Evolutionary conservation across 1,140 invertebrate genomes (phyloP), one percentile per base, ranked within the genome.

Genomic region (Tetragonula clypearis): DNA sequence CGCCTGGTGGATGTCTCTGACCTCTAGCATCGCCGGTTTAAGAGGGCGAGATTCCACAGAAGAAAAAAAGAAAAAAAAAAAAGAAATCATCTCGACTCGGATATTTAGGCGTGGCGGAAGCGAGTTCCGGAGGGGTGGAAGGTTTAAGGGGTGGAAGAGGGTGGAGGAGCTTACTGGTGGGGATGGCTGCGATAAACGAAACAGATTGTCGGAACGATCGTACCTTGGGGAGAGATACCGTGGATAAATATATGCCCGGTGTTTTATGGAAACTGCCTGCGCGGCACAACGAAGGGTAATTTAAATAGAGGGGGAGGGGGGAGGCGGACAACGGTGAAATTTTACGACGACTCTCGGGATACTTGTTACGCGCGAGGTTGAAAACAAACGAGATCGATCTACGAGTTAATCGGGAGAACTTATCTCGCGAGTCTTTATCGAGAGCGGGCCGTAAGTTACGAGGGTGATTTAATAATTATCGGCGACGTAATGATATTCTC

Each of bases 21-120:
- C 26, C 53, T 66, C 56, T 5, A 26, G 5, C 65, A 30, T 66
- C 65, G 26, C 14, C 26, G 74, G 19, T 87, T 80, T 65, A 65
- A 81, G 76, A 66, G 78, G 55, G 55, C 58, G 85, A 72, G 69
- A 81, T 56, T 56, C 65, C 76, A 84, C 56, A 21, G 53, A 41
- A 53, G 12, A 26, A 62, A 21, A 19, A 76, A 11, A 30, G 35
- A 26, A n/a, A 69, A 17, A 17, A 23, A 41, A 9, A 66, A n/a
- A 77, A 90, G 86, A 90, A 88, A 89, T 91, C 79, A 86, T 90
- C 77, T 86, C 69, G 81, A 73, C 65, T 62, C 87, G 89, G 89
- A 91, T 88, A 87, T 83, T 91, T 91, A 90, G 73, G 76, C 85
- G 58, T 71, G 88, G 62, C 79, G 84, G 89, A 83, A 80, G 49